Conservation (phyloP, 2,888 invertebrate genomes). For the Orchesellides sinensis region DNA sequence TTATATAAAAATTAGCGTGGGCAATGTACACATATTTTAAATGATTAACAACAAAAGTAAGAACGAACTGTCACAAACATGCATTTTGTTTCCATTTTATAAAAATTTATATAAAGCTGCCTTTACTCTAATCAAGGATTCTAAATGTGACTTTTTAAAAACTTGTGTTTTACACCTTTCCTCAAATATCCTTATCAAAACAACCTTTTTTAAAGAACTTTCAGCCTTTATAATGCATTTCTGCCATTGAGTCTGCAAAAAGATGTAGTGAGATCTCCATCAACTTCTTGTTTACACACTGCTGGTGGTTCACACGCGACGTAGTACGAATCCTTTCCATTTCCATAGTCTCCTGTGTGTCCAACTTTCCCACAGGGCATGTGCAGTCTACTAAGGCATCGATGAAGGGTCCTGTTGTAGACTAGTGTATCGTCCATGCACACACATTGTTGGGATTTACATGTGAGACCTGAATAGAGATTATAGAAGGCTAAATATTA, state of each 20-base stretch:
- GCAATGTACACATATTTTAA: too few relatives aligned
- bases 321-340: slow-evolving; percentile 65
- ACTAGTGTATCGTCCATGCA: slow-evolving; percentile 65
- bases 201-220: neutral
- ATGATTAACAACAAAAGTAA: too few relatives aligned
- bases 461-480: slow-evolving; percentile 54
- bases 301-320: slow-evolving; percentile 61
- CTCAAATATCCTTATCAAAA: neutral
- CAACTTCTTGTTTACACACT: slow-evolving; percentile 61
- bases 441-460: slow-evolving; percentile 56
- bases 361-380: slow-evolving; percentile 70
- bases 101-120: too few relatives aligned
- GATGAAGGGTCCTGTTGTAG: slow-evolving; percentile 50
- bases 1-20: too few relatives aligned
- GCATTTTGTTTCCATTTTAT: too few relatives aligned
- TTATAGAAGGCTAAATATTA: too few relatives aligned
- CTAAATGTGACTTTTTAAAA: too few relatives aligned
- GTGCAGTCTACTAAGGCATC: slow-evolving; percentile 52
- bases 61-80: too few relatives aligned
- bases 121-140: too few relatives aligned
- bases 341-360: slow-evolving; percentile 63
- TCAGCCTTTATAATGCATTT: too few relatives aligned
- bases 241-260: slow-evolving; percentile 65
- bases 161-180: neutral
- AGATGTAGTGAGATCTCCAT: slow-evolving; percentile 66